Evolutionary conservation across 2,113 vertebrate genomes (phyloP).

Genomic region (Rhabdomys dilectus): DNA sequence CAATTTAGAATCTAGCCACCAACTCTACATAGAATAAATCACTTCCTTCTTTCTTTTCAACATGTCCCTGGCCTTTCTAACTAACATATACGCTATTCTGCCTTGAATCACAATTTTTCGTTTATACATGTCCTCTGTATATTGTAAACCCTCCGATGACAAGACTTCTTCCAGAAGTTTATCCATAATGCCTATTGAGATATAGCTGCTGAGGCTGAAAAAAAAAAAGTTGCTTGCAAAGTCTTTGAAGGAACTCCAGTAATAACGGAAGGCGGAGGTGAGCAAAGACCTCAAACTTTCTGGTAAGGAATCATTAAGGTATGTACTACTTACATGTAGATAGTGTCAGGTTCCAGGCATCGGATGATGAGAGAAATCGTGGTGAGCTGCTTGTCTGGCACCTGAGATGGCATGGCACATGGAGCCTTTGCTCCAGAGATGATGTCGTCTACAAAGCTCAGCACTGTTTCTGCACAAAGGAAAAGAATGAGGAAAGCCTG

Average conservation of each 20-base stretch:
- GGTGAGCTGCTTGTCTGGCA: constrained; percentile 93
- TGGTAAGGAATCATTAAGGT: rapidly evolving
- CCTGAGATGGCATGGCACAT: constrained; percentile 96
- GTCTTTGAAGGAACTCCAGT: background rate
- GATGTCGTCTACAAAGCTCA: constrained; percentile 99
- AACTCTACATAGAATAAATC: background rate
- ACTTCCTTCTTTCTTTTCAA: background rate
- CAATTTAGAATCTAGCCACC: background rate
- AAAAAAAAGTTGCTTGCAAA: background rate
- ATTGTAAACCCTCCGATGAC: background rate
- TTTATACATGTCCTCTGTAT: background rate
- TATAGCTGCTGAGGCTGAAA: background rate
- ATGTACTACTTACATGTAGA: constrained; percentile 93
- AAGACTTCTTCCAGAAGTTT: background rate
- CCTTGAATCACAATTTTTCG: background rate
- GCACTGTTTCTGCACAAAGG: constrained; percentile 91
- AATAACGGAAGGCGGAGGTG: background rate
- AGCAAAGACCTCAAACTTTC: background rate
- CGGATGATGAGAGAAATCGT: constrained; percentile 96
- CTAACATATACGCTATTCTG: background rate
- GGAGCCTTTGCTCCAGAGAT: constrained; percentile 97
- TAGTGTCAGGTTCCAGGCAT: constrained; percentile 97
- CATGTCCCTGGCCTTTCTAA: background rate
- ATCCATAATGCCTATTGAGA: background rate
- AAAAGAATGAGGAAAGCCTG: background rate